A percentile compares a stretch with the other conserved stretches of the same genome.
Conservation (phyloP, 2,888 invertebrate genomes). For the Microctonus aethiopoides region DNA sequence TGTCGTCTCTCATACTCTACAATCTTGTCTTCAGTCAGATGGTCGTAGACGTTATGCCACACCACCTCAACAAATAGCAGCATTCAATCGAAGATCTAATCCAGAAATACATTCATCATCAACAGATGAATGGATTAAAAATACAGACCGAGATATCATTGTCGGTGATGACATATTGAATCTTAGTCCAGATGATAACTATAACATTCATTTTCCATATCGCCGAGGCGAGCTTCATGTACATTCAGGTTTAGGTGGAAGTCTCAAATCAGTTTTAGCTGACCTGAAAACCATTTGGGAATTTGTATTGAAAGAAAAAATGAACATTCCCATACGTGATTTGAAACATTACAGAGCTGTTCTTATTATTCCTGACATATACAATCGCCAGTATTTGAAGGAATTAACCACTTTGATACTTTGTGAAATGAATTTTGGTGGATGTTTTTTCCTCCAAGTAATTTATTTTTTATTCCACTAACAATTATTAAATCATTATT, state of each 20-base stretch:
- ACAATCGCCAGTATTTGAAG: slow-evolving; percentile 85
- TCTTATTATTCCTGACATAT: slow-evolving; percentile 89
- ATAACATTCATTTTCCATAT: slow-evolving; percentile 92
- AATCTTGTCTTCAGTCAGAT: slow-evolving; percentile 86
- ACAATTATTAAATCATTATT: slow-evolving; percentile 1
- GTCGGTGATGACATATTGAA: slow-evolving; percentile 83
- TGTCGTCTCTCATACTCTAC: slow-evolving; percentile 86
- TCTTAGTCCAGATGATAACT: slow-evolving; percentile 77
- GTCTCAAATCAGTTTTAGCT: slow-evolving; percentile 83
- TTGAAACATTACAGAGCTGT: slow-evolving; percentile 87
- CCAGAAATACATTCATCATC: slow-evolving; percentile 75
- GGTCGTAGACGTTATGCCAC: slow-evolving; percentile 85
- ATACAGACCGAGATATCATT: slow-evolving; percentile 72
- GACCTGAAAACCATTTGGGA: slow-evolving; percentile 93
- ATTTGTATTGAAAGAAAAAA: slow-evolving; percentile 78
- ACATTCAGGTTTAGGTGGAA: slow-evolving; percentile 86
- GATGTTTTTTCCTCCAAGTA: slow-evolving; percentile 86
- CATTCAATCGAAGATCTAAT: slow-evolving; percentile 83
- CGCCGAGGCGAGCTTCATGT: slow-evolving; percentile 88
- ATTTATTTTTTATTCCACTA: no score
- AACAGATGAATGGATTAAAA: slow-evolving; percentile 74
- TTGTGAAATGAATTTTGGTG: slow-evolving; percentile 84
- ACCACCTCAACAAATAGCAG: slow-evolving; percentile 89
- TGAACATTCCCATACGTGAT: slow-evolving; percentile 77
- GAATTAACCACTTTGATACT: slow-evolving; percentile 85